phyloP scores from a whole-genome alignment of 1,140 invertebrate genomes.

The Drosophila auraria region DNA sequence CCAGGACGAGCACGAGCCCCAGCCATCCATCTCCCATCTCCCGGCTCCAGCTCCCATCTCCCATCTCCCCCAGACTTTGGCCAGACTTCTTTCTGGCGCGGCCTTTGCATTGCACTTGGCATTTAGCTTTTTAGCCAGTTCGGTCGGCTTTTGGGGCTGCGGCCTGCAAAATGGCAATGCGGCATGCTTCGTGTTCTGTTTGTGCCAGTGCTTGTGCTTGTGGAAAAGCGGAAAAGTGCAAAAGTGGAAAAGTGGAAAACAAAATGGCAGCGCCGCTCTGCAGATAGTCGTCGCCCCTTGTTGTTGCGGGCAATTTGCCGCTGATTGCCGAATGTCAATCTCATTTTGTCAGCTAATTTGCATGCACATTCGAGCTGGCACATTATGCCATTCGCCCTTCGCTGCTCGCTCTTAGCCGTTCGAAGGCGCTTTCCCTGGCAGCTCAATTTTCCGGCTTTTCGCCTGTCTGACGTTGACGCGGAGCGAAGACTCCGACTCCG shows the following conservation, averaged over 20 bases:
- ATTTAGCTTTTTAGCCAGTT: conserved; percentile 28
- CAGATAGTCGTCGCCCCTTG: conserved; percentile 7
- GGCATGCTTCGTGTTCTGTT: conserved; percentile 29
- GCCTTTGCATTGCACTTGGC: conserved; percentile 29
- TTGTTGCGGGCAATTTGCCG: conserved; percentile 43
- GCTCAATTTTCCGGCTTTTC: conserved; percentile 38
- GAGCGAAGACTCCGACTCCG: neutral
- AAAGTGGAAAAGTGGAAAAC: conserved; percentile 15
- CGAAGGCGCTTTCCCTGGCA: conserved; percentile 16
- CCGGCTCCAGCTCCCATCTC: conserved; percentile 1
- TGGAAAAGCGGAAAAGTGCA: conserved; percentile 12
- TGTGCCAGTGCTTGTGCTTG: neutral
- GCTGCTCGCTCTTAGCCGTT: neutral
- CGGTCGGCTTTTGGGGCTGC: conserved; percentile 59
- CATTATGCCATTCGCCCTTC: conserved; percentile 26
- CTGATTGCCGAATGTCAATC: conserved; percentile 53
- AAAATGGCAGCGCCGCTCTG: conserved; percentile 18
- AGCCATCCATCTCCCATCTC: neutral
- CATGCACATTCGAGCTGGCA: conserved; percentile 54
- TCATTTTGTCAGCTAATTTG: conserved; percentile 74
- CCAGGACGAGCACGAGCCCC: conserved; percentile 8
- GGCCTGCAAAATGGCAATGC: conserved; percentile 47
- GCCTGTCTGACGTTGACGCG: conserved; percentile 36
- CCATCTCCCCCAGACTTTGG: conserved; percentile 16
- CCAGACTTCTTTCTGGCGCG: neutral